A percentile compares a stretch with the other conserved stretches of the same genome.
Evolutionary conservation across 2,113 vertebrate genomes (phyloP).

Genomic region (Oryzias melastigma): DNA sequence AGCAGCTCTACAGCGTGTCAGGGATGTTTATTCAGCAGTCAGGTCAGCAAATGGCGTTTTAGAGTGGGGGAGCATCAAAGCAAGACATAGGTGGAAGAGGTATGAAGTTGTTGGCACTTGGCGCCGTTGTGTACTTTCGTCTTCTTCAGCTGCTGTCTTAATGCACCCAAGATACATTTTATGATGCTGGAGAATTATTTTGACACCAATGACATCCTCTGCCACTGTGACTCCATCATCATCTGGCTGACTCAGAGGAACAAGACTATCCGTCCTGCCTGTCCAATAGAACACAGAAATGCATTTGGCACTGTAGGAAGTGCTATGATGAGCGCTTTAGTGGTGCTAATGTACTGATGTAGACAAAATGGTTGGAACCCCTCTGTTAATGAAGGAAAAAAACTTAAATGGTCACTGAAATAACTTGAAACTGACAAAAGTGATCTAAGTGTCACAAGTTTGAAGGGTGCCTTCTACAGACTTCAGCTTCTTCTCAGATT

Average conservation of each 20-base stretch:
- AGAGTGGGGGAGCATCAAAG: slow-evolving; percentile 5
- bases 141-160: background rate
- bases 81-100: background rate
- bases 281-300: slow-evolving; percentile 6
- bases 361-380: background rate
- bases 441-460: no score
- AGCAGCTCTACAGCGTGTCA: slow-evolving; percentile 29
- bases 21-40: slow-evolving; percentile 32
- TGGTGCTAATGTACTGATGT: background rate
- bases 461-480: no score
- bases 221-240: slow-evolving; percentile 11
- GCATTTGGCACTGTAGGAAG: slow-evolving; percentile 3
- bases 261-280: background rate
- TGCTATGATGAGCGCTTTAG: slow-evolving; percentile 4
- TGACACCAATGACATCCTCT: slow-evolving; percentile 6
- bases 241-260: slow-evolving; percentile 7
- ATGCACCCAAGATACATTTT: slow-evolving; percentile 1
- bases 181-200: slow-evolving; percentile 12
- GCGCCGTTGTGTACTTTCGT: background rate
- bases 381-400: slow-evolving; percentile 19
- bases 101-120: background rate
- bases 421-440: no score
- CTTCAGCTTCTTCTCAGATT: no score
- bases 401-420: background rate
- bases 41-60: slow-evolving; percentile 12